phyloP scores from a whole-genome alignment of 1,140 invertebrate species.

The Sitobion miscanthi region DNA sequence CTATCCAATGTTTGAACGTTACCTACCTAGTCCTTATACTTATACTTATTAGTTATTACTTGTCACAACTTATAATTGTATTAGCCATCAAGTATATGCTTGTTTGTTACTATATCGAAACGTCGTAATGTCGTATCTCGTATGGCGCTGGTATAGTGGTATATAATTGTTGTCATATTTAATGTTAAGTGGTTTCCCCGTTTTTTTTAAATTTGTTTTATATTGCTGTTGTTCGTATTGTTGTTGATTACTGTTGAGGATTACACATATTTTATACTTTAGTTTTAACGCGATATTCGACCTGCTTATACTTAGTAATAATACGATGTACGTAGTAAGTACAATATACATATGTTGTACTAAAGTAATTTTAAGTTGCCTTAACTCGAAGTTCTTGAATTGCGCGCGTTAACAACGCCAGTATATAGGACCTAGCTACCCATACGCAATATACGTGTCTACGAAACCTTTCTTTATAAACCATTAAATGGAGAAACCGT shows the following conservation, averaged over 20 bases:
- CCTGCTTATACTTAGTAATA: neutral
- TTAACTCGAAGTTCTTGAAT: neutral
- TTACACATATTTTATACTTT: neutral
- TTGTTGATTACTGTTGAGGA: neutral
- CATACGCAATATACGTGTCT: neutral
- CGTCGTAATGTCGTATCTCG: no score
- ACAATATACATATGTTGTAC: neutral
- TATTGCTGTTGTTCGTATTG: neutral
- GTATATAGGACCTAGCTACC: neutral
- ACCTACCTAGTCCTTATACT: neutral
- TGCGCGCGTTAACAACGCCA: neutral
- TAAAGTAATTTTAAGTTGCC: neutral
- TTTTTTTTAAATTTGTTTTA: neutral
- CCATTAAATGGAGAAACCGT: neutral
- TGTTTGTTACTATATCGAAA: no score
- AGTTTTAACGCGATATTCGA: neutral
- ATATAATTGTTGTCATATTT: no score
- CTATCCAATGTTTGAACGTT: no score
- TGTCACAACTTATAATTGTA: neutral
- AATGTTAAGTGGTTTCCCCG: no score
- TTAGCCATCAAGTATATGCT: no score
- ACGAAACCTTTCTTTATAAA: neutral
- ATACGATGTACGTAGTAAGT: neutral
- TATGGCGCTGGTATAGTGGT: no score
- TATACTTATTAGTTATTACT: neutral